These are phyloP conservation scores for Diachasmimorpha longicaudata DNA, from an alignment of 1,140 invertebrate genomes.

Conservation along the genomic window DNA sequence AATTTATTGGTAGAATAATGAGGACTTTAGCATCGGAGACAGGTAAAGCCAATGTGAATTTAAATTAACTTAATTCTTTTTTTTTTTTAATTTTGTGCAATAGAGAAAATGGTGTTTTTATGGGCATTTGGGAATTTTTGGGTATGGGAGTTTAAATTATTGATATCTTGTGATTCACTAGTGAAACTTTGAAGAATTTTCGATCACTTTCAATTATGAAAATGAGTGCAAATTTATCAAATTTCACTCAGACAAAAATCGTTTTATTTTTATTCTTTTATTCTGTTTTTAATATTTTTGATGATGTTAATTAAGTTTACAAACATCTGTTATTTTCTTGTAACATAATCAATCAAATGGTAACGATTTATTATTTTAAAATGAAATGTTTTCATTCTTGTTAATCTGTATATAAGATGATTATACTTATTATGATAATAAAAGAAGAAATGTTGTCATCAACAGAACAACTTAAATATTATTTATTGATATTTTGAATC, in stretches of 20 bases:
- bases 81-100: not conserved
- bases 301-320: slow-evolving; percentile 2
- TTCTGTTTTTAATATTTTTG: slow-evolving; percentile 19
- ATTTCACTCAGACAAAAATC: not conserved
- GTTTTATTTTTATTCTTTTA: not conserved
- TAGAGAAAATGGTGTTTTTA: not conserved
- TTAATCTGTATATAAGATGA: slow-evolving; percentile 58
- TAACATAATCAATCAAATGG: slow-evolving; percentile 6
- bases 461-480: slow-evolving; percentile 32
- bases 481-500: not conserved
- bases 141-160: no score
- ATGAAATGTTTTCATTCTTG: slow-evolving; percentile 39
- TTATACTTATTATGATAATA: slow-evolving; percentile 60
- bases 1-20: slow-evolving; percentile 6
- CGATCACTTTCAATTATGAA: no score
- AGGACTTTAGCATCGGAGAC: not conserved
- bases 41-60: not conserved
- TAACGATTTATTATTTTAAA: slow-evolving; percentile 10
- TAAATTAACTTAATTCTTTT: not conserved
- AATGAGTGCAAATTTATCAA: no score
- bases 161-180: no score
- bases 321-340: slow-evolving; percentile 17
- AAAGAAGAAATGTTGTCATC: slow-evolving; percentile 44
- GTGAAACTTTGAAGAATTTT: not conserved
- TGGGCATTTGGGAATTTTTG: not conserved